Evolutionary conservation across 35 echinoderm and acorn worm genomes (phyloP).

Genomic region (Apostichopus japonicus): DNA sequence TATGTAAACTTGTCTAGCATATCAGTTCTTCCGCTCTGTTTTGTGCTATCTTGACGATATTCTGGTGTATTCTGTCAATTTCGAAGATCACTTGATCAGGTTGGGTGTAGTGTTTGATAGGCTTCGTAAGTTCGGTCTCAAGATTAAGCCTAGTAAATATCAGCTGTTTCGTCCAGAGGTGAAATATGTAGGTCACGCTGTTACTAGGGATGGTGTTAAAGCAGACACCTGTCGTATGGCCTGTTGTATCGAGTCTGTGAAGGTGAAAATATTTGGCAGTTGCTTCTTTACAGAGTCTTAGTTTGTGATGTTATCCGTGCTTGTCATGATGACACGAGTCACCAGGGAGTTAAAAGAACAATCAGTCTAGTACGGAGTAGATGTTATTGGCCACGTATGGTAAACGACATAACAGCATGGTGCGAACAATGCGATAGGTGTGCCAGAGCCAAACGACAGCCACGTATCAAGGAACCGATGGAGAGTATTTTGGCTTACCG

Average conservation of each 20-base stretch:
- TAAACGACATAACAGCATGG: background rate
- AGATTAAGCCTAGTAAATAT: background rate
- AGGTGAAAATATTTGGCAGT: background rate
- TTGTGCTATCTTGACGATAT: background rate
- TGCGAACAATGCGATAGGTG: background rate
- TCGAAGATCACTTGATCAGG: no score
- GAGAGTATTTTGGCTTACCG: no score
- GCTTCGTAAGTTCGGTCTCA: background rate
- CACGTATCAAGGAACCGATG: no score
- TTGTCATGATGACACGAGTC: background rate
- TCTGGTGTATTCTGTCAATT: no score
- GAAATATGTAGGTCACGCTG: background rate
- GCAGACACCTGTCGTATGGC: background rate
- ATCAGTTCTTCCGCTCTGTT: no score
- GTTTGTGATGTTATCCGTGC: background rate
- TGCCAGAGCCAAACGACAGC: background rate
- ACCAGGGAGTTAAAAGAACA: background rate
- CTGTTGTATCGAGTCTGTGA: background rate
- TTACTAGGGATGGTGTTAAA: background rate
- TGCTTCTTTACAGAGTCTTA: background rate
- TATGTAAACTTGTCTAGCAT: background rate
- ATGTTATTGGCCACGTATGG: conserved; percentile 67
- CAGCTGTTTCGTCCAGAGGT: background rate
- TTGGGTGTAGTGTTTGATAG: background rate
- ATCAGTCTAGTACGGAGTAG: background rate